Conservation (phyloP, 1,140 invertebrate genomes). For the Melipona quadrifasciata region DNA sequence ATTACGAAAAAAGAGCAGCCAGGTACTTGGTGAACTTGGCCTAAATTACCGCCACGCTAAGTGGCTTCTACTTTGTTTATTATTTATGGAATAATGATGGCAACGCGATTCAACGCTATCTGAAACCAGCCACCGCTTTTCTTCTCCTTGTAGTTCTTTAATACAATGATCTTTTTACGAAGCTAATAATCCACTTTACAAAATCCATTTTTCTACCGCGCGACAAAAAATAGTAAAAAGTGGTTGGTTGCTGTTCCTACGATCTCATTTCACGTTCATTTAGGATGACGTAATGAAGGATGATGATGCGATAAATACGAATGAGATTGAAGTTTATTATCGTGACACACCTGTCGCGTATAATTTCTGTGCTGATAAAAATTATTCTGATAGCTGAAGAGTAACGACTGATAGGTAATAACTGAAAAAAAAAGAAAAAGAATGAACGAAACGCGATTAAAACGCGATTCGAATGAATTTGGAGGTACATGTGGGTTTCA, state of each 20-base stretch:
- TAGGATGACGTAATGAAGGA: background rate
- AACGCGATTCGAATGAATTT: slow-evolving; percentile 70
- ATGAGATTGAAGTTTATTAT: background rate
- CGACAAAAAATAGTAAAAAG: background rate
- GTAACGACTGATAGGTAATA: background rate
- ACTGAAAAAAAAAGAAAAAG: background rate
- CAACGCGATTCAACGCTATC: background rate
- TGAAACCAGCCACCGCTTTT: background rate
- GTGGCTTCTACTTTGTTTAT: slow-evolving; percentile 23
- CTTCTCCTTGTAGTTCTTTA: background rate
- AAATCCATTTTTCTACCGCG: background rate
- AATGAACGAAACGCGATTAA: background rate
- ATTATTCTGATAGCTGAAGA: background rate
- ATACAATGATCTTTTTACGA: background rate
- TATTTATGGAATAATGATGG: slow-evolving; percentile 49
- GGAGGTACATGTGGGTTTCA: slow-evolving; percentile 51
- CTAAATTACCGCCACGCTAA: slow-evolving; percentile 32
- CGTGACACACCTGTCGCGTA: background rate
- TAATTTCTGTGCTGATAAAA: background rate
- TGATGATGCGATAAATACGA: background rate
- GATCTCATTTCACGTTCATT: background rate
- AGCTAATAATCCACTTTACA: background rate
- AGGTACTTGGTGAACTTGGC: background rate
- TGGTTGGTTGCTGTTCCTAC: background rate
- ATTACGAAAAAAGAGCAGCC: slow-evolving; percentile 36